A percentile compares a stretch with the other conserved stretches of the same genome.
These are phyloP conservation scores for Amazona vittata DNA, from an alignment of 2,113 vertebrate species.

Conservation along the genomic window DNA sequence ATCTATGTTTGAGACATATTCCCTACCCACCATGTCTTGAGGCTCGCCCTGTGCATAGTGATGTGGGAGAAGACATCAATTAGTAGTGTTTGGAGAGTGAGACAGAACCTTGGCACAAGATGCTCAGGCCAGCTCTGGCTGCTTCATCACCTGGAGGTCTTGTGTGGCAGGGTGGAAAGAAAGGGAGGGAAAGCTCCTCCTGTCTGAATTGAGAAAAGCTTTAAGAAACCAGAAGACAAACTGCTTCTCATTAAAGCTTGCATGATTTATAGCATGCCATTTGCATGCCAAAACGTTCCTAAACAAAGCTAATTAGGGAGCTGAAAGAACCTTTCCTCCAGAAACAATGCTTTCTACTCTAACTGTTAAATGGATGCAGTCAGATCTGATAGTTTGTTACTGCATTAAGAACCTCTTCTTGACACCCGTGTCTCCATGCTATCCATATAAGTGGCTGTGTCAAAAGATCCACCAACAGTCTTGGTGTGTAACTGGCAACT, in stretches of 20 bases:
- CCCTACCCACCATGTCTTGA: neutral
- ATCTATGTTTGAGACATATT: neutral
- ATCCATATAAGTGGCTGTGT: neutral
- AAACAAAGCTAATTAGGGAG: constrained; percentile 61
- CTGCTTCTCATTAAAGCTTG: constrained; percentile 59
- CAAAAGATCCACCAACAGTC: constrained; percentile 3
- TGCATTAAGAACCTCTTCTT: constrained; percentile 11
- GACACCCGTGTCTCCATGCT: neutral
- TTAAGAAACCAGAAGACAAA: constrained; percentile 55
- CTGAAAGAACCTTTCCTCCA: constrained; percentile 60
- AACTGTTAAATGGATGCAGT: constrained; percentile 42
- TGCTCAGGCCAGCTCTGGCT: neutral
- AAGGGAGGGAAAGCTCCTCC: neutral
- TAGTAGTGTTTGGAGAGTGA: neutral
- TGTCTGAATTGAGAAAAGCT: constrained; percentile 41
- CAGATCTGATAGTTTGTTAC: constrained; percentile 12
- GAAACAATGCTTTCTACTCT: constrained; percentile 28
- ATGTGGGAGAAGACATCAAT: neutral
- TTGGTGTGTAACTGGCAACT: neutral
- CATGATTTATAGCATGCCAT: constrained; percentile 61
- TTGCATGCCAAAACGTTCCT: constrained; percentile 69
- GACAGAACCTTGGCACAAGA: neutral
- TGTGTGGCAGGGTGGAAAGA: constrained; percentile 1
- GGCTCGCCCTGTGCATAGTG: neutral
- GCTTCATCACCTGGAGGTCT: constrained; percentile 8